Conservation (phyloP, 2,797 vertebrate species). For the Muscicapa comitata region DNA sequence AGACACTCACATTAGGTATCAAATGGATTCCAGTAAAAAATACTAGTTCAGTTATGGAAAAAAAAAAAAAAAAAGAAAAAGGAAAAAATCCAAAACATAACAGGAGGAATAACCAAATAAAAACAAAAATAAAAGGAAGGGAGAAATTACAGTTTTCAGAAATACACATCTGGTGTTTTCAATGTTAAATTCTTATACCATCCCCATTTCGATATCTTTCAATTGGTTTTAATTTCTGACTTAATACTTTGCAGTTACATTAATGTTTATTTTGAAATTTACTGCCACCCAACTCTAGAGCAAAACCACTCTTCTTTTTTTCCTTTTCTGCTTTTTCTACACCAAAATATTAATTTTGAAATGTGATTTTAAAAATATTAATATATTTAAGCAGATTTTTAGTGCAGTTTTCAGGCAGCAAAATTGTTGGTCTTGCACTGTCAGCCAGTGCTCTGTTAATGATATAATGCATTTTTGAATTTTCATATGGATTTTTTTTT, state of each 20-base stretch:
- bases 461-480: background rate
- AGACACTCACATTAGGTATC: background rate
- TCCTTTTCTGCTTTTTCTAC: background rate
- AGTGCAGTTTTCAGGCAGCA: background rate
- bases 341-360: background rate
- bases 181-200: background rate
- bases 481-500: background rate
- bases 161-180: background rate
- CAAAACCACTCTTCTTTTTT: background rate
- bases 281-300: background rate
- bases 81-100: background rate
- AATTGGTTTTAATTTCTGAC: background rate
- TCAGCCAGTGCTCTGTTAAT: background rate
- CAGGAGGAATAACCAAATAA: accelerated
- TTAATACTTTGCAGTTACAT: background rate
- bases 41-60: background rate
- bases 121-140: background rate
- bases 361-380: background rate
- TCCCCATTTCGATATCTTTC: background rate
- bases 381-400: background rate
- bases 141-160: background rate
- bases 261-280: background rate
- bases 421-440: background rate
- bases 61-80: background rate
- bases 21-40: background rate